phyloP scores from a whole-genome alignment of 30 jellyfish, hydroid and myxozoan genomes.

The Mastigias papua region DNA sequence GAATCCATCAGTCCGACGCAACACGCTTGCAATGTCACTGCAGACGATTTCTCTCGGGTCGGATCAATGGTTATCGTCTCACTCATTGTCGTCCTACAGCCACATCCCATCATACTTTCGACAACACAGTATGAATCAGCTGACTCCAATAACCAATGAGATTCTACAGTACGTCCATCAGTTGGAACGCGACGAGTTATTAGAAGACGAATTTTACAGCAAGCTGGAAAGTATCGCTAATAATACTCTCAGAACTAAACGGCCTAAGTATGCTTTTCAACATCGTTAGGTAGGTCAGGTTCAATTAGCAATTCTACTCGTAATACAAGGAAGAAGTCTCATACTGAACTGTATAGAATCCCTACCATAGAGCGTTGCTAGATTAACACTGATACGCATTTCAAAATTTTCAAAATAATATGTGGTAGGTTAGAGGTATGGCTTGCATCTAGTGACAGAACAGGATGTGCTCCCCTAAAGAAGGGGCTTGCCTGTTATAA shows the following conservation, averaged over 20 bases:
- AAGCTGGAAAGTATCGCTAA: constrained; percentile 53
- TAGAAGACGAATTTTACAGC: constrained; percentile 72
- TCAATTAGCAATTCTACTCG: no score
- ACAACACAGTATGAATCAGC: constrained; percentile 50
- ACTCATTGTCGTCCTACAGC: constrained; percentile 29
- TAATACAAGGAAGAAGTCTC: no score
- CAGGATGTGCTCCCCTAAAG: no score
- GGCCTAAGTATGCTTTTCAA: neutral
- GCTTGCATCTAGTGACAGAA: no score
- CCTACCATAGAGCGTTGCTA: no score
- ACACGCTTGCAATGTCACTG: constrained; percentile 66
- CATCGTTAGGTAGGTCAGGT: neutral
- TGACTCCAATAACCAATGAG: constrained; percentile 67
- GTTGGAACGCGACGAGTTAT: constrained; percentile 61
- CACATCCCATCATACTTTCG: constrained; percentile 43
- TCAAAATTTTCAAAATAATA: no score
- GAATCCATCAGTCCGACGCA: constrained; percentile 35
- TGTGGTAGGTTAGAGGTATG: no score
- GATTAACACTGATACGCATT: no score
- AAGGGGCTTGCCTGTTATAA: no score
- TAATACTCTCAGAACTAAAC: constrained; percentile 9
- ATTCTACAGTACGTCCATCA: constrained; percentile 51
- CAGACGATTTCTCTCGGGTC: constrained; percentile 75
- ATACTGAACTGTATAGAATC: no score
- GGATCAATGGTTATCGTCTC: constrained; percentile 60